Evolutionary conservation across 2,113 vertebrate genomes (phyloP).

Genomic region (Brevimyrus niger): DNA sequence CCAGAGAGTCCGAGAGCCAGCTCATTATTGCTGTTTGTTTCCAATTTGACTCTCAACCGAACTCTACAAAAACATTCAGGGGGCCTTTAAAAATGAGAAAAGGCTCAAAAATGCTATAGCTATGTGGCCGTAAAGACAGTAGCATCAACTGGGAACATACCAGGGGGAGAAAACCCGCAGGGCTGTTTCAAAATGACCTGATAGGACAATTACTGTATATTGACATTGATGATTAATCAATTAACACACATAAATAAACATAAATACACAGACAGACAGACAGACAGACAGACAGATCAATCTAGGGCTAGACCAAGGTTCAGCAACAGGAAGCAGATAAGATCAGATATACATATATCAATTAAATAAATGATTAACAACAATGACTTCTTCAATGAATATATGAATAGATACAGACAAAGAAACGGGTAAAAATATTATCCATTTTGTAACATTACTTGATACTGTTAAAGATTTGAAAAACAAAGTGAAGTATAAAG

Average conservation of each 20-base stretch:
- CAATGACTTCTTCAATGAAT: background rate
- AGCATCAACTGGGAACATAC: background rate
- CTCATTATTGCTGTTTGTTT: conserved; percentile 59
- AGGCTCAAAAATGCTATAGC: conserved; percentile 14
- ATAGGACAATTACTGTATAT: background rate
- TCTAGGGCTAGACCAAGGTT: background rate
- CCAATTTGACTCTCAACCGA: conserved; percentile 51
- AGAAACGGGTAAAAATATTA: background rate
- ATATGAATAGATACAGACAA: background rate
- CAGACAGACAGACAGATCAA: too few relatives aligned
- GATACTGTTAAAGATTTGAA: background rate
- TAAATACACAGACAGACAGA: background rate
- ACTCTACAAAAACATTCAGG: conserved; percentile 42
- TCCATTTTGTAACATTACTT: background rate
- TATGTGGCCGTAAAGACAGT: background rate
- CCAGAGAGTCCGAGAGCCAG: conserved; percentile 49
- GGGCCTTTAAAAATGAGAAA: conserved; percentile 30
- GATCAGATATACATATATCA: background rate
- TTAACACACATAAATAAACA: background rate
- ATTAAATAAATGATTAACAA: background rate
- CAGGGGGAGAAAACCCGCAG: background rate
- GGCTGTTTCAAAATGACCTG: background rate
- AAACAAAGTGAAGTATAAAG: background rate
- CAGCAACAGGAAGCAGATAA: background rate
- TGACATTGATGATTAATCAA: background rate